Evolutionary conservation across 2,797 vertebrate species (phyloP), one percentile per base, ranked within the genome.

Genomic region (Loris lydekkerianus): DNA sequence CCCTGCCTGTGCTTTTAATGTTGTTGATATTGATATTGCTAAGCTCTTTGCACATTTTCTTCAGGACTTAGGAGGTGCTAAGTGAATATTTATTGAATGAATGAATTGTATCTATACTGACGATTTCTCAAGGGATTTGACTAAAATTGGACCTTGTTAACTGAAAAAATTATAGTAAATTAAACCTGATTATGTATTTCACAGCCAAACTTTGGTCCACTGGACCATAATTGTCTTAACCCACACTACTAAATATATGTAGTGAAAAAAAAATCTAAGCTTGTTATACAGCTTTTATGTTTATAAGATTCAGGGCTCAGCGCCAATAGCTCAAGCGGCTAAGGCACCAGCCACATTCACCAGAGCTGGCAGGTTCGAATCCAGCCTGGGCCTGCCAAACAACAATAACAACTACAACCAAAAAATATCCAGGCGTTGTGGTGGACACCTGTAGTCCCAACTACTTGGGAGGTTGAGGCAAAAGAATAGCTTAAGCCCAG

Each of bases 71-170:
- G 43, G 20, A 75, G 14, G 34, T 46, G 17, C 25, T 82, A 40
- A 61, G 73, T 87, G 31, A 90, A 31, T 86, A 89, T 88, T 82
- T 70, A 31, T 78, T 94, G 29, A 91, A 65, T 75, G 31, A 81
- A 65, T 37, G 11, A 58, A 77, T 95, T 46, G 76, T 83, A 25
- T 83, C 40, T 94, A 13, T 63, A 31, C 18, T 78, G 63, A 65
- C 77, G n/a, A 27, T 86, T 80, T 95, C 78, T 90, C 13, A 61
- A 88, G 70, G 75, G 49, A 89, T 82, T 86, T 96, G 31, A 49
- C 11, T 86, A 2, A 88, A 91, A 65, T 21, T 93, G 49, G 7
- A 61, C 29, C 13, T 78, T 60, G 3, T 91, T 91, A 88, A 70
- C n/a, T 85, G 37, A 83, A 90, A 67, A 95, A 80, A 91, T 75